Conservation (phyloP, 2,113 vertebrate species). For the Ondatra zibethicus region DNA sequence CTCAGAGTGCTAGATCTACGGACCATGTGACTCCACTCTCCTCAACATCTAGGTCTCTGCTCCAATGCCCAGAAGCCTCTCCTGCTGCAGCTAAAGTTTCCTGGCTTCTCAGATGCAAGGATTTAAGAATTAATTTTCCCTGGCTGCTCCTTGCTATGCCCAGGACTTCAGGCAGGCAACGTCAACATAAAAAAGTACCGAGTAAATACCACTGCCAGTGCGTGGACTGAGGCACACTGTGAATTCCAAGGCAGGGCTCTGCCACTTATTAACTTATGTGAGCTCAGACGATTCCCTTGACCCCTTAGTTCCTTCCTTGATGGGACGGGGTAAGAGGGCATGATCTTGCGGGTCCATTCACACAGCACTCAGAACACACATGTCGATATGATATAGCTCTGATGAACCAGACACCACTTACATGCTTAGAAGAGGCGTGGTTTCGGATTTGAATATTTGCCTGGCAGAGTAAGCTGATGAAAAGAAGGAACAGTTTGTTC, state of each 20-base stretch:
- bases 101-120: neutral
- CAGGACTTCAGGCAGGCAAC: neutral
- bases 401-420: neutral
- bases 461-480: neutral
- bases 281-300: neutral
- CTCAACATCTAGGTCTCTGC: neutral
- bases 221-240: neutral
- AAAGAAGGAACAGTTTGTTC: neutral
- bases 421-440: neutral
- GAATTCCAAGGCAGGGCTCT: neutral
- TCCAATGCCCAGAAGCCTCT: neutral
- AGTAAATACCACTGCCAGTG: neutral
- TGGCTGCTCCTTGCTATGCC: neutral
- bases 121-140: neutral
- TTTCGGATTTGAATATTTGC: neutral
- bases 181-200: neutral
- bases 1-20: neutral
- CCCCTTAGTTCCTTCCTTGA: neutral
- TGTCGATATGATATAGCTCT: neutral
- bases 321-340: neutral
- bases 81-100: neutral
- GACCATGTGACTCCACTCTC: neutral
- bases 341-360: neutral
- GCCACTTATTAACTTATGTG: neutral
- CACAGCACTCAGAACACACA: neutral